Conservation (phyloP, 2,888 invertebrate genomes). For the Spisula solida region DNA sequence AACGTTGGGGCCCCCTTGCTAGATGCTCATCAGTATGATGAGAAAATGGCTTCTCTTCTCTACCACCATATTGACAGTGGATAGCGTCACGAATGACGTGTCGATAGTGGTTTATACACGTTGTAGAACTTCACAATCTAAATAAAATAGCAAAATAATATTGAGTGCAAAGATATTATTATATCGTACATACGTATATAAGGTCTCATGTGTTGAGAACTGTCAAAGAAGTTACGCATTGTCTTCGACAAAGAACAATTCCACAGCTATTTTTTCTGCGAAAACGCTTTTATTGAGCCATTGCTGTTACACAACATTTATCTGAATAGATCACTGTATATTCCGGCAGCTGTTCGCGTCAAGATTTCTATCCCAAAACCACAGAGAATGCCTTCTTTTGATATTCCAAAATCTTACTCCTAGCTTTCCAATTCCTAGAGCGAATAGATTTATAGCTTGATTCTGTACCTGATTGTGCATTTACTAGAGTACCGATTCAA, state of each 20-base stretch:
- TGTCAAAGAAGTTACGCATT: not conserved
- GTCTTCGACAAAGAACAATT: not conserved
- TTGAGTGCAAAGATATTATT: no score
- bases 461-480: not conserved
- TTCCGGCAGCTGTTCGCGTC: not conserved
- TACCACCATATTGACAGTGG: no score
- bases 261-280: not conserved
- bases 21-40: no score
- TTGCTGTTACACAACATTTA: not conserved
- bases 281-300: not conserved
- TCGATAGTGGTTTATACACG: no score
- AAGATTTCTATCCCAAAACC: not conserved
- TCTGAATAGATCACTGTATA: not conserved
- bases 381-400: not conserved
- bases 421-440: not conserved
- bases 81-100: no score
- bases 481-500: not conserved
- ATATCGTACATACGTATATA: no score
- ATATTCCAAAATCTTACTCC: not conserved
- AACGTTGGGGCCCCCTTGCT: no score
- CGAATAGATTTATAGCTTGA: not conserved
- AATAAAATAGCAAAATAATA: no score
- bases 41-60: no score
- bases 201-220: no score
- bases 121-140: no score